A percentile compares a stretch with the other conserved stretches of the same genome.
Conservation (phyloP, 2,797 vertebrate species). For the Hemibagrus guttatus region DNA sequence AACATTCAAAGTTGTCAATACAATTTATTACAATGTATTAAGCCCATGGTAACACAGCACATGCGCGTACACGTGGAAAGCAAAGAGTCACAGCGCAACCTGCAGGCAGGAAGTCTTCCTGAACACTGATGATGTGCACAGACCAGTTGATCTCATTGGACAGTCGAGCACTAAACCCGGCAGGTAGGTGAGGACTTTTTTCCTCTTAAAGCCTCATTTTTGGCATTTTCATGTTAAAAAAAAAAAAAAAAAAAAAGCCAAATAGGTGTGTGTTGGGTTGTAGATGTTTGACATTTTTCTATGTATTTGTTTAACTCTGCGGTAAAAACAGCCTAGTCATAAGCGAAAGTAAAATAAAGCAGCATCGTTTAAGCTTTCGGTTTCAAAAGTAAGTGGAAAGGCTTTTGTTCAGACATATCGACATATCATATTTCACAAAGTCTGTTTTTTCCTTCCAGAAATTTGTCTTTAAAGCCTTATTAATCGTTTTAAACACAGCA, state of each 20-base stretch:
- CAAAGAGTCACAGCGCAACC: slow-evolving; percentile 19
- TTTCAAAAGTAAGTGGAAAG: slow-evolving; percentile 65
- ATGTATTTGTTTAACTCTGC: not conserved
- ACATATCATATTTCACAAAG: slow-evolving; percentile 24
- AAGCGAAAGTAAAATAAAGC: slow-evolving; percentile 33
- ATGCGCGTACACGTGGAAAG: not conserved
- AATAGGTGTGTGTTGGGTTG: not conserved
- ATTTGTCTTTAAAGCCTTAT: not conserved
- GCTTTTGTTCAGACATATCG: not conserved
- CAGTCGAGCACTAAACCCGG: not conserved
- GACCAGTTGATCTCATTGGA: slow-evolving; percentile 55
- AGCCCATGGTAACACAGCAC: not conserved
- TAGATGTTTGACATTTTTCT: not conserved
- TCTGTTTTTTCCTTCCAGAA: not conserved
- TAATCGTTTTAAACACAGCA: slow-evolving; percentile 41
- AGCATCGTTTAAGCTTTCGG: slow-evolving; percentile 63
- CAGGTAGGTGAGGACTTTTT: not conserved
- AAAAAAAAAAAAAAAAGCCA: no score
- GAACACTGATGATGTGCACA: slow-evolving; percentile 57
- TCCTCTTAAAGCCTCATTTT: not conserved
- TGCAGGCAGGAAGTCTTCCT: slow-evolving; percentile 33
- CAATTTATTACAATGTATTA: not conserved
- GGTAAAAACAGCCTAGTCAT: not conserved
- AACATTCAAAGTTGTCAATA: not conserved
- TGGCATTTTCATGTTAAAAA: not conserved